Percentiles rank a stretch among this genome's conserved stretches.
phyloP scores from a whole-genome alignment of 2,113 vertebrate species.

The Hipposideros armiger region DNA sequence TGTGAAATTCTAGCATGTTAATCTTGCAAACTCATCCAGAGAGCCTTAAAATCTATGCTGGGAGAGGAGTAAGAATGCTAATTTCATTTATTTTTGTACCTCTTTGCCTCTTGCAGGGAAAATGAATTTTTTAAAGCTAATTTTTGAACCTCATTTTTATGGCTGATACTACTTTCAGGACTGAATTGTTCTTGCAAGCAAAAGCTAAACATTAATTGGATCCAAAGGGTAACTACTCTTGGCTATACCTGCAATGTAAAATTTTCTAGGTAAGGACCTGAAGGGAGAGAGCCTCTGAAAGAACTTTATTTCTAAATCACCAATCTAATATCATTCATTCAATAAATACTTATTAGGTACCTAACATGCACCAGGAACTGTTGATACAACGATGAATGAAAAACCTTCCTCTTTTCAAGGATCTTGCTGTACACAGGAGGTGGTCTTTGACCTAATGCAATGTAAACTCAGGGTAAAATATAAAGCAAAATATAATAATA shows the following conservation, averaged over 20 bases:
- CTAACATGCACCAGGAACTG: background rate
- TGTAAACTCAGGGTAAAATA: background rate
- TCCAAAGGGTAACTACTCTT: conserved; percentile 18
- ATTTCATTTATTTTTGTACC: conserved; percentile 61
- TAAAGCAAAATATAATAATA: conserved; percentile 5
- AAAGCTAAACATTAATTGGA: conserved; percentile 64
- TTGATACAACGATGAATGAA: background rate
- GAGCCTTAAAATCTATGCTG: conserved; percentile 30
- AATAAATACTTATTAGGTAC: background rate
- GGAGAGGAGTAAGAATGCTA: conserved; percentile 48
- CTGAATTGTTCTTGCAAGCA: conserved; percentile 22
- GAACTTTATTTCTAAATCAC: background rate
- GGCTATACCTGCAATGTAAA: background rate
- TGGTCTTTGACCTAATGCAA: background rate
- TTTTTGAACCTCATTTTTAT: conserved; percentile 57
- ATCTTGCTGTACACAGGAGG: background rate
- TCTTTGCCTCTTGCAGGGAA: conserved; percentile 12
- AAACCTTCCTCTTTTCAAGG: background rate
- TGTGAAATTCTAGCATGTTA: conserved; percentile 56
- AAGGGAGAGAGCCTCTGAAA: background rate
- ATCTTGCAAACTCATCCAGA: conserved; percentile 38
- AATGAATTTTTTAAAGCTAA: conserved; percentile 49
- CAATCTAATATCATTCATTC: background rate
- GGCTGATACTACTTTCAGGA: background rate
- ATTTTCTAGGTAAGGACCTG: background rate